phyloP scores from a whole-genome alignment of 2,113 vertebrate genomes.

The Syngnathoides biaculeatus region DNA sequence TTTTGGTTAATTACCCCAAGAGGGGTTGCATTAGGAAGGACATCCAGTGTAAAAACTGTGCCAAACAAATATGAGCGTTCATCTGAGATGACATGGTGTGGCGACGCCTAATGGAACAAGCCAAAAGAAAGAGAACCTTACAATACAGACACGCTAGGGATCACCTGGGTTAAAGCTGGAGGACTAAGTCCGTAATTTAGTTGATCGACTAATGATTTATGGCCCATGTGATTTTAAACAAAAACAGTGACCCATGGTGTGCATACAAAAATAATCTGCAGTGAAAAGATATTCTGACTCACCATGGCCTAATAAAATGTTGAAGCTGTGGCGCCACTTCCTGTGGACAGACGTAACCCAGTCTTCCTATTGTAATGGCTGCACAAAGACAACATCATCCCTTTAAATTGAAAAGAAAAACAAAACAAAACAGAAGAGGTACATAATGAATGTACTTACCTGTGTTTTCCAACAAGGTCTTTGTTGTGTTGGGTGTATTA shows the following conservation, averaged over 20 bases:
- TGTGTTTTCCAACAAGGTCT: conserved; percentile 92
- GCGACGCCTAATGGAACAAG: too few relatives aligned
- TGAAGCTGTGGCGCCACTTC: conserved; percentile 93
- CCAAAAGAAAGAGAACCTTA: too few relatives aligned
- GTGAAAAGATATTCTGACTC: conserved; percentile 38
- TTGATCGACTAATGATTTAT: too few relatives aligned
- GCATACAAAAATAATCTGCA: not conserved
- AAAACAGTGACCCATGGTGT: not conserved
- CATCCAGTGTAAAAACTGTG: too few relatives aligned
- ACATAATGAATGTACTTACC: conserved; percentile 59
- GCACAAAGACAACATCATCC: not conserved
- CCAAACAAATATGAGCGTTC: too few relatives aligned
- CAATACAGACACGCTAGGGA: too few relatives aligned
- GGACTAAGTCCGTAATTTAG: too few relatives aligned
- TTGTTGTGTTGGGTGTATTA: conserved; percentile 91
- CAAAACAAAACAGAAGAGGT: not conserved
- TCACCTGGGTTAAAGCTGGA: too few relatives aligned
- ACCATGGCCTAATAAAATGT: conserved; percentile 94
- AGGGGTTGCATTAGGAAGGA: too few relatives aligned
- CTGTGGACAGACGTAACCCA: conserved; percentile 92
- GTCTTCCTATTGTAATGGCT: conserved; percentile 92
- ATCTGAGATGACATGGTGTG: too few relatives aligned
- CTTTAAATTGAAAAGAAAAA: too few relatives aligned
- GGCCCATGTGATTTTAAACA: not conserved
- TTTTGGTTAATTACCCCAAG: too few relatives aligned